Evolutionary conservation across 2,113 vertebrate species (phyloP).

Genomic region (Sclerurus mexicanus): DNA sequence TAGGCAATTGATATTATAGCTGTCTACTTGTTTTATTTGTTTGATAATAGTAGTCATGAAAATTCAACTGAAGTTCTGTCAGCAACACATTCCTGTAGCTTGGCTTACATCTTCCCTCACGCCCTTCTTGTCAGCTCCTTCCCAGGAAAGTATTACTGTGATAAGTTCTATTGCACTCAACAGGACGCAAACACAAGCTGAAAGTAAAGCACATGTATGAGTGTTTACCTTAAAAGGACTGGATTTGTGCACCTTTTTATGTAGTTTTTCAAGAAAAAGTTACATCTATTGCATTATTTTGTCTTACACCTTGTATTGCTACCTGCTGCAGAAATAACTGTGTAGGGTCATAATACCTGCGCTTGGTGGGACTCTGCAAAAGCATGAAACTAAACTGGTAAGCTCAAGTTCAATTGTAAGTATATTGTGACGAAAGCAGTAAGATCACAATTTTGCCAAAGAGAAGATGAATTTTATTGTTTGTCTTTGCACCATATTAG

Average conservation of each 20-base stretch:
- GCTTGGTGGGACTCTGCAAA: background rate
- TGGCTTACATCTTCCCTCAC: background rate
- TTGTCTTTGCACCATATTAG: background rate
- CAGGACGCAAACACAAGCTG: background rate
- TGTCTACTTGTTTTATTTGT: background rate
- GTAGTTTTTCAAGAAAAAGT: background rate
- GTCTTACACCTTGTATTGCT: background rate
- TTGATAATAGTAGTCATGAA: background rate
- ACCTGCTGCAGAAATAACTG: background rate
- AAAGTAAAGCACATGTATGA: background rate
- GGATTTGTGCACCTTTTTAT: background rate
- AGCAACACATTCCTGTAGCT: background rate
- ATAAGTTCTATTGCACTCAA: background rate
- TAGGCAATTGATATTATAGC: background rate
- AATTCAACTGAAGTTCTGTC: background rate
- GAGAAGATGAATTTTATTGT: background rate
- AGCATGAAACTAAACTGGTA: background rate
- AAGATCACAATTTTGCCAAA: background rate
- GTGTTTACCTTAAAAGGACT: background rate
- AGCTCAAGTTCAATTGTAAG: background rate
- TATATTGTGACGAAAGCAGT: background rate
- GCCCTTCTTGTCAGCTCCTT: background rate
- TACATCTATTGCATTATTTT: background rate
- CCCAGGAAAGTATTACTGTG: background rate
- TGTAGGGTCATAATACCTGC: background rate